Percentiles rank a stretch among this genome's conserved stretches.
These are phyloP conservation scores for Volucella inanis DNA, from an alignment of 2,888 invertebrate species.

Conservation along the genomic window DNA sequence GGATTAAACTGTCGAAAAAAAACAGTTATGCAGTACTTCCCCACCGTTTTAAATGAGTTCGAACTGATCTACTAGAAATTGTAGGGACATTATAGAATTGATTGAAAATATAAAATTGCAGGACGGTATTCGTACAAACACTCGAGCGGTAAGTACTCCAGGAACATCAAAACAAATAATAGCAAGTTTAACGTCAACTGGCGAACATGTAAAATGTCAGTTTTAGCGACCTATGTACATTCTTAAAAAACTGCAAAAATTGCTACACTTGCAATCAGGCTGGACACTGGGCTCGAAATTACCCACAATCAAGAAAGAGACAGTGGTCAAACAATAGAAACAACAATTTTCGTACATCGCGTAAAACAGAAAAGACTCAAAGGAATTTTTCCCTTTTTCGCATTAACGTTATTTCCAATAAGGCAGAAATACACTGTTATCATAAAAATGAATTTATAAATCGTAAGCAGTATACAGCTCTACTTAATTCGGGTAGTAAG, in stretches of 20 bases:
- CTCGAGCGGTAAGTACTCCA: neutral
- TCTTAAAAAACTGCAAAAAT: neutral
- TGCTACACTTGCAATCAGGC: slow-evolving; percentile 31
- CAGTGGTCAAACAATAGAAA: neutral
- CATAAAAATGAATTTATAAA: slow-evolving; percentile 11
- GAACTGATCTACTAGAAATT: slow-evolving; percentile 8
- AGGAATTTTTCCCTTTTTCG: slow-evolving; percentile 11
- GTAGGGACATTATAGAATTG: slow-evolving; percentile 7
- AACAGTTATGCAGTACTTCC: no score
- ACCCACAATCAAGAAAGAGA: slow-evolving; percentile 18
- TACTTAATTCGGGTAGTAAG: slow-evolving; percentile 21
- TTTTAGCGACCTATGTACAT: neutral
- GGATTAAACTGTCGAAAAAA: no score
- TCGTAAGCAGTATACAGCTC: slow-evolving; percentile 6
- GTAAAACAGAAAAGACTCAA: neutral
- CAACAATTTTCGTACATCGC: neutral
- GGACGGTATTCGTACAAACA: slow-evolving; percentile 14
- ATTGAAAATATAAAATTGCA: slow-evolving; percentile 21
- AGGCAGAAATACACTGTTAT: slow-evolving; percentile 1
- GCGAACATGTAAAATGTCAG: neutral
- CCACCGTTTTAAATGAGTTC: slow-evolving; percentile 11
- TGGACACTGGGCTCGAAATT: slow-evolving; percentile 21
- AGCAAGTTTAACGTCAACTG: neutral
- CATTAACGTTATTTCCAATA: slow-evolving; percentile 1
- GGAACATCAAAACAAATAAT: slow-evolving; percentile 6